Base-by-base conservation (phyloP, 2,113 vertebrate genomes). In the Psephotus haematonotus region DNA sequence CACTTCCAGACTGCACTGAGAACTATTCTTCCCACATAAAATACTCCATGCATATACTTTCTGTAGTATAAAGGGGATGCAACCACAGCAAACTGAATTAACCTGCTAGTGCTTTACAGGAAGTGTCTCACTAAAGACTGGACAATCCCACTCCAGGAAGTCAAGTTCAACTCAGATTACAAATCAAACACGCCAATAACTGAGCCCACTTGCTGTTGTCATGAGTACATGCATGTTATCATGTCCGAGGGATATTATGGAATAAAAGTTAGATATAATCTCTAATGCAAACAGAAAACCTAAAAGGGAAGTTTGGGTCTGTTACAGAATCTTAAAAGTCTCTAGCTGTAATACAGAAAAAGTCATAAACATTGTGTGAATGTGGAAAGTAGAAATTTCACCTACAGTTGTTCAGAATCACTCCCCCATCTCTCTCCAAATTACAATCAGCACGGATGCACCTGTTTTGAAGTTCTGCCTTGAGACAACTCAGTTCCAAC, bases 351-450 rank as follows among this genome's bases (percentile, higher is more conserved):
- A 91, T 9, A 67, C 7, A 71, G 29, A 28, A 49, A 57, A 62
- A 55, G 27, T n/a, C 52, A 31, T 33, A 65, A 77, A 86, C 11
- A 29, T 0, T 10, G 25, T 16, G 7, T 18, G 27, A 7, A 92
- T 90, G 79, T 1, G 2, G 25, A 75, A 91, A 7, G 25, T 28
- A 8, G 59, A 67, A 75, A 57, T 76, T 53, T 71, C 27, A 88
- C 37, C 64, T 69, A 25, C 33, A 5, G 25, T 62, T 57, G 33
- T 39, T 31, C 18, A 39, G 24, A 46, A 84, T 19, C 7, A 31
- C 3, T 2, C 2, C 39, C 7, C 43, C 18, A 5, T 29, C 5
- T 9, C 10, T 10, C 9, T 7, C 23, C 11, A 6, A 18, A 7
- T 11, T 52, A 5, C 44, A 46, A 29, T n/a, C 27, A 47, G 16